Conservation (phyloP, 1,140 invertebrate genomes). For the Cherax quadricarinatus region DNA sequence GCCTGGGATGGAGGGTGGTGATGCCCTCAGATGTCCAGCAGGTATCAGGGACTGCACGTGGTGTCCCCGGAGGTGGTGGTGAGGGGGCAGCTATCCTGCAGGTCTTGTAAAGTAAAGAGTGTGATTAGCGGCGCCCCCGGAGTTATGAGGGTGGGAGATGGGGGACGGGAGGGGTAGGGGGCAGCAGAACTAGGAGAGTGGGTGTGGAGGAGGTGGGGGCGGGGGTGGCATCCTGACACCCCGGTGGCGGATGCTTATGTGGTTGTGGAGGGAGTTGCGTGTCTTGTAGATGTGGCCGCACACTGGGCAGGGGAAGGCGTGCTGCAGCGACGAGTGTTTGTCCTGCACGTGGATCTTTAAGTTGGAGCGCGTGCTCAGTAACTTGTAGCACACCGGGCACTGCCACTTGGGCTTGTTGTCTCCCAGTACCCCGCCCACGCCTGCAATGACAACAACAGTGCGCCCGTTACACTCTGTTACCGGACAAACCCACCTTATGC, state of each 20-base stretch:
- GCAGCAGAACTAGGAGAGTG: background rate
- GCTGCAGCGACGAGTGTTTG: constrained; percentile 71
- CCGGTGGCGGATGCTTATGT: constrained; percentile 70
- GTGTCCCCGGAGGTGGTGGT: constrained; percentile 12
- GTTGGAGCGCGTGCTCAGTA: constrained; percentile 72
- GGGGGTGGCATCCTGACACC: constrained; percentile 69
- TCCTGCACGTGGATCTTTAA: constrained; percentile 73
- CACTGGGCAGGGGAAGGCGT: constrained; percentile 70
- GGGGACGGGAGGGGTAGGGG: constrained; percentile 4
- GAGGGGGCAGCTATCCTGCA: background rate
- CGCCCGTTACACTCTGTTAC: constrained; percentile 35
- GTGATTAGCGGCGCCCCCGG: constrained; percentile 15
- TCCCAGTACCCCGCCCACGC: constrained; percentile 50
- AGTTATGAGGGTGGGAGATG: background rate
- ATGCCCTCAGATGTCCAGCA: too few species aligned
- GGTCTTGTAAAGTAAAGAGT: background rate
- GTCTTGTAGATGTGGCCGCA: constrained; percentile 72
- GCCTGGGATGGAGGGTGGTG: too few species aligned
- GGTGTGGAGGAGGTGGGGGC: constrained; percentile 24
- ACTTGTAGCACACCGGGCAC: constrained; percentile 73
- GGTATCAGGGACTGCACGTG: too few species aligned
- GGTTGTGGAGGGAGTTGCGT: constrained; percentile 72
- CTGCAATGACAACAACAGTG: constrained; percentile 67
- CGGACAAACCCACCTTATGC: constrained; percentile 5
- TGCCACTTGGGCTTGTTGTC: constrained; percentile 75